Evolutionary conservation across 2,113 vertebrate genomes (phyloP), one percentile per base, ranked within the genome.

Genomic region (Prunella himalayana): DNA sequence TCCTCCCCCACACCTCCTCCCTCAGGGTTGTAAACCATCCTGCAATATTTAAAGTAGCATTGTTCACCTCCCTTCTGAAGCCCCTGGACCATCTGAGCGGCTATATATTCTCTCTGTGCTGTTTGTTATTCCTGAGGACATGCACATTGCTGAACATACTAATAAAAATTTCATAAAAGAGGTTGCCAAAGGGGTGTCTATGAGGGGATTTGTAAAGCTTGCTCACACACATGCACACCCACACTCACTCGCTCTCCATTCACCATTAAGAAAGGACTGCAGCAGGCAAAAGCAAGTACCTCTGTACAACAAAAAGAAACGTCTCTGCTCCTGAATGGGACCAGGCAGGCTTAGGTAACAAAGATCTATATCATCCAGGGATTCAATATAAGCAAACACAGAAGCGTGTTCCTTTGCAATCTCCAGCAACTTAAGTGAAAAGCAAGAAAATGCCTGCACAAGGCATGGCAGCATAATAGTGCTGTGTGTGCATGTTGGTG

Each of bases 91-190:
- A 83, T 92, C 70, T 92, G 63, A 95, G 91, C 39, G 9, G 78
- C 92, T 93, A 92, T 92, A 94, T 95, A 95, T 95, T 91, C 95
- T 86, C 77, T 94, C 87, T 66, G 39, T 83, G 95, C 94, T 97
- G 92, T 95, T 97, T 96, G 96, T 95, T 97, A 97, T 97, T 97
- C 96, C 97, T 90, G 91, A 96, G 87, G 92, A 96, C 87, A 64
- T 90, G 91, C 96, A 96, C 96, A 95, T 94, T 91, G 95, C 92
- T 92, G 97, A 95, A 96, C 94, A 97, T 78, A 92, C 92, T 97
- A 97, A 97, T 97, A 97, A 97, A 97, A 97, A 97, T 96, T 97
- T 97, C 97, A 97, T 97, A 96, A 89, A 96, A 97, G 94, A 95
- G 89, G 78, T 92, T 95, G 95, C 94, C 97, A 91, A 92, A 94